A percentile compares a stretch with the other conserved stretches of the same genome.
Evolutionary conservation across 2,113 vertebrate genomes (phyloP).

Genomic region (Rissa tridactyla): DNA sequence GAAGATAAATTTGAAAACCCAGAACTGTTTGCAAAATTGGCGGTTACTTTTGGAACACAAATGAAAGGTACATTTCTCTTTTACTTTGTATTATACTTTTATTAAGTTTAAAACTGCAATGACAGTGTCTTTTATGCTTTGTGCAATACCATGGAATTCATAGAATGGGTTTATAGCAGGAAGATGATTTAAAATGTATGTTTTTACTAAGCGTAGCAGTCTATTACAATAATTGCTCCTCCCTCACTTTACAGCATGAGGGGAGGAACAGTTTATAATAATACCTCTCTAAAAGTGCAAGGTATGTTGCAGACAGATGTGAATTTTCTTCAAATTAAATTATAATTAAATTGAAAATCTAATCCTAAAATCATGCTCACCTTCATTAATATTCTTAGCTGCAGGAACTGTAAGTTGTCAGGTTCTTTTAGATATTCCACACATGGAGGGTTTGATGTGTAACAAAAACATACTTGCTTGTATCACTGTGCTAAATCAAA

Average conservation of each 20-base stretch:
- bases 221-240: background rate
- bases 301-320: background rate
- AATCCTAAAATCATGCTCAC: background rate
- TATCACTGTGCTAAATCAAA: background rate
- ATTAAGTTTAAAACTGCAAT: background rate
- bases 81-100: background rate
- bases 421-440: background rate
- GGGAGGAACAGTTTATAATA: background rate
- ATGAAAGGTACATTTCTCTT: constrained; percentile 84
- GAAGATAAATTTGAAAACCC: constrained; percentile 93
- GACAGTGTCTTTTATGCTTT: background rate
- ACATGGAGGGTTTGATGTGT: background rate
- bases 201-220: background rate
- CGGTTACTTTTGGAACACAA: constrained; percentile 89
- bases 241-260: background rate
- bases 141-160: background rate
- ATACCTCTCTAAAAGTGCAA: background rate
- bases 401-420: background rate
- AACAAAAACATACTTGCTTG: background rate
- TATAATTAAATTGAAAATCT: background rate
- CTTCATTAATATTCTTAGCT: background rate
- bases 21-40: constrained; percentile 90
- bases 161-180: background rate
- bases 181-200: background rate
- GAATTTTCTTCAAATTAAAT: background rate